Conservation (phyloP, 2,797 vertebrate genomes). For the Odontamblyopus rebecca region DNA sequence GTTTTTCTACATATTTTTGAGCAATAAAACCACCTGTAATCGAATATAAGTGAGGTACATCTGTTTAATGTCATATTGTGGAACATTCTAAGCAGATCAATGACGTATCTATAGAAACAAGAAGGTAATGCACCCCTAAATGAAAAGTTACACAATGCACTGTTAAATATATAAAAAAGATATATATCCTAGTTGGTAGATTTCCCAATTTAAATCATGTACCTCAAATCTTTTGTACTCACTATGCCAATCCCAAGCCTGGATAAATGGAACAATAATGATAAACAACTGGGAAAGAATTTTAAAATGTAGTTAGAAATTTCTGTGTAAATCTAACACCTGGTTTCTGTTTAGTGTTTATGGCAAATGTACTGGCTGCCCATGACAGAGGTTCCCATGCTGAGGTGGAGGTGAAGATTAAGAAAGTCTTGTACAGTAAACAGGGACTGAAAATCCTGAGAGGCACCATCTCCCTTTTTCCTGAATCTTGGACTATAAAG, state of each 20-base stretch:
- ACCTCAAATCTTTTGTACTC: background rate
- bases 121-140: too few species aligned
- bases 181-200: background rate
- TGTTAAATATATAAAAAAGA: background rate
- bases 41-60: too few species aligned
- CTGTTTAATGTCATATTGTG: too few species aligned
- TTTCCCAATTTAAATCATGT: background rate
- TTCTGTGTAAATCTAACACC: background rate
- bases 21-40: too few species aligned
- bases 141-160: too few species aligned
- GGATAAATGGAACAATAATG: background rate
- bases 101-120: too few species aligned
- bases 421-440: slow-evolving; percentile 84
- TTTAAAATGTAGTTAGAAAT: background rate
- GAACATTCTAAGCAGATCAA: too few species aligned
- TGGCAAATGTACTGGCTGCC: slow-evolving; percentile 87
- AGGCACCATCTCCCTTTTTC: slow-evolving; percentile 83
- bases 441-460: slow-evolving; percentile 82
- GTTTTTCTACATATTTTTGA: too few species aligned
- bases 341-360: slow-evolving; percentile 78
- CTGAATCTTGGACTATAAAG: slow-evolving; percentile 89
- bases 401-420: slow-evolving; percentile 91
- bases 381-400: slow-evolving; percentile 91
- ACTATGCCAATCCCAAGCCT: background rate
- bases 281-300: background rate